phyloP scores from a whole-genome alignment of 2,797 vertebrate species.

The Myiothlypis chrysogaster region DNA sequence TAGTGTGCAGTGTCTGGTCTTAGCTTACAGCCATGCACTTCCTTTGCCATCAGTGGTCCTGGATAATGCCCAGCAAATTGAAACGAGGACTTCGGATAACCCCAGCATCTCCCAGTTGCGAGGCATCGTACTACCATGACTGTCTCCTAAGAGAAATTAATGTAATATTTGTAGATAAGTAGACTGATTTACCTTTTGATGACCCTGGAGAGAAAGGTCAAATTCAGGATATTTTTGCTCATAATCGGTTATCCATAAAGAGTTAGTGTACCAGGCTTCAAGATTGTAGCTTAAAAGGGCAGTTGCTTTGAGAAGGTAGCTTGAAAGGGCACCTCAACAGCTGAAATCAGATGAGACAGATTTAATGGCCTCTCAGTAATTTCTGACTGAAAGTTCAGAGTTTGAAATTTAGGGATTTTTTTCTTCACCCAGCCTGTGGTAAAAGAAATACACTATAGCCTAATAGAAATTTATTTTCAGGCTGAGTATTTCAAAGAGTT shows the following conservation, averaged over 20 bases:
- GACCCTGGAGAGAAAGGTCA: constrained; percentile 51
- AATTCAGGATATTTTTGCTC: constrained; percentile 46
- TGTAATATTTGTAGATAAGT: constrained; percentile 44
- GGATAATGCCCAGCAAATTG: constrained; percentile 12
- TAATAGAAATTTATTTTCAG: not conserved
- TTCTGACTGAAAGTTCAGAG: constrained; percentile 52
- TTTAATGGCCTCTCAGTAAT: constrained; percentile 45
- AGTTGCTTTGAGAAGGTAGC: constrained; percentile 50
- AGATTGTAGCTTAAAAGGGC: constrained; percentile 55
- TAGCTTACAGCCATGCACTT: not conserved
- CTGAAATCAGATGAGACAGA: constrained; percentile 55
- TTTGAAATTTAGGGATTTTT: constrained; percentile 25
- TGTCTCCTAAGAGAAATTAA: constrained; percentile 42
- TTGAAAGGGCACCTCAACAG: constrained; percentile 58
- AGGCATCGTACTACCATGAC: not conserved
- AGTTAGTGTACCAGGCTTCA: constrained; percentile 15
- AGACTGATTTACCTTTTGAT: constrained; percentile 54
- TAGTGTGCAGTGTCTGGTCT: not conserved
- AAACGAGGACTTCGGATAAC: constrained; percentile 27
- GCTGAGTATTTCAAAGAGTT: not conserved
- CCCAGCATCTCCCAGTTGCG: not conserved
- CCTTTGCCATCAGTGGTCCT: not conserved
- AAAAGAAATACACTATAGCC: not conserved
- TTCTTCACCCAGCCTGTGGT: not conserved
- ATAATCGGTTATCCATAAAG: constrained; percentile 39